Evolutionary conservation across 2,797 vertebrate species (phyloP).

Genomic region (Sparus aurata): DNA sequence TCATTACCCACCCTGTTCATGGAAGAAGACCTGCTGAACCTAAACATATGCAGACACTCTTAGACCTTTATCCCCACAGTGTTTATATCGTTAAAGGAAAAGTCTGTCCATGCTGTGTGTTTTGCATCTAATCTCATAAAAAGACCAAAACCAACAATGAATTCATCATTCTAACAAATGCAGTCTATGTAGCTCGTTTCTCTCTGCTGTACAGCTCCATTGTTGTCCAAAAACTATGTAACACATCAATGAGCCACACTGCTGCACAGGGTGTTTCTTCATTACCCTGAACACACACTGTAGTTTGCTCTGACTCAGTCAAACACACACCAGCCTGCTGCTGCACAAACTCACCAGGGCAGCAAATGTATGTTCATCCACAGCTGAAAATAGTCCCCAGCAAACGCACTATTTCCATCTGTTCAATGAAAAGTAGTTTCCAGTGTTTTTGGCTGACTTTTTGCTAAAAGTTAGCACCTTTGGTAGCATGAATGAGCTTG

Average conservation of each 20-base stretch:
- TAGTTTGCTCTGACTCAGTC: neutral
- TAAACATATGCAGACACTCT: neutral
- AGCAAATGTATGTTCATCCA: neutral
- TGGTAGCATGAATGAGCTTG: neutral
- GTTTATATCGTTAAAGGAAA: neutral
- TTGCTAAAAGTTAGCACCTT: neutral
- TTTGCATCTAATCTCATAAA: neutral
- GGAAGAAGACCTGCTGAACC: neutral
- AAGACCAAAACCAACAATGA: neutral
- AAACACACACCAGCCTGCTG: neutral
- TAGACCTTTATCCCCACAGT: neutral
- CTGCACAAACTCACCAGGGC: too few species aligned
- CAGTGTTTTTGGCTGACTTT: neutral
- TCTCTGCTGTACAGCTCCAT: neutral
- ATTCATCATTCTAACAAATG: neutral
- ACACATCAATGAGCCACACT: neutral
- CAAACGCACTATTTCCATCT: neutral
- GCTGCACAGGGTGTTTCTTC: neutral
- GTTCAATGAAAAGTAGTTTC: too few species aligned
- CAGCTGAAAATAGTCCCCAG: neutral
- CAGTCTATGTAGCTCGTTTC: neutral
- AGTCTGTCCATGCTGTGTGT: too few species aligned
- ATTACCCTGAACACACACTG: neutral
- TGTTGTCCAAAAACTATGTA: neutral
- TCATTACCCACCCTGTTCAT: conserved; percentile 11